phyloP scores from a whole-genome alignment of 2,797 vertebrate species.

The Sebastes aleutianus region DNA sequence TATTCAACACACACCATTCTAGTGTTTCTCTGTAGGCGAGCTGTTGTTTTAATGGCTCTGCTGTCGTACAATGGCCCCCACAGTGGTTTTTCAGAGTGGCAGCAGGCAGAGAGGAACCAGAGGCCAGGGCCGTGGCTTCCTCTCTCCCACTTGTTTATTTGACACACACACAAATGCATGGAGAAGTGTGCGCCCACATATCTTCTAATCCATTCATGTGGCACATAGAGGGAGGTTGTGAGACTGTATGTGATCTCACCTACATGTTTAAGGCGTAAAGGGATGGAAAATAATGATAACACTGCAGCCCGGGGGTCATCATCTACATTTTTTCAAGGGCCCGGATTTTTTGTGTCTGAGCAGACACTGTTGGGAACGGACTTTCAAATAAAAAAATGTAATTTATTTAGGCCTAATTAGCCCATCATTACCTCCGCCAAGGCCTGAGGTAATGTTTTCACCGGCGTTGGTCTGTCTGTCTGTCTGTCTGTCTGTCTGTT shows the following conservation, averaged over 20 bases:
- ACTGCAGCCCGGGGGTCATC: neutral
- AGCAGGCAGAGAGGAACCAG: constrained; percentile 48
- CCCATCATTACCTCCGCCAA: neutral
- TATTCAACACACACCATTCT: constrained; percentile 44
- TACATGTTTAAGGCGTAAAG: neutral
- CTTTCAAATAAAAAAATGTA: no score
- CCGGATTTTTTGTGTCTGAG: neutral
- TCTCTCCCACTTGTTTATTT: constrained; percentile 56
- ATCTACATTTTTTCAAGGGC: neutral
- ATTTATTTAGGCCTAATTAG: no score
- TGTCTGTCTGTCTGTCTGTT: no score
- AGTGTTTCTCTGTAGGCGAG: constrained; percentile 68
- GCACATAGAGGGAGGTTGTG: constrained; percentile 18
- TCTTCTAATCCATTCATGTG: constrained; percentile 40
- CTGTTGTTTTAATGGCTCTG: constrained; percentile 68
- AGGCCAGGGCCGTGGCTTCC: constrained; percentile 62
- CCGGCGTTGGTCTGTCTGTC: no score
- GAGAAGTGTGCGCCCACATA: neutral
- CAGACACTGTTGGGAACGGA: no score
- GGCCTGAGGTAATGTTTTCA: no score
- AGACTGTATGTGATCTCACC: constrained; percentile 5
- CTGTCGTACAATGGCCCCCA: constrained; percentile 70
- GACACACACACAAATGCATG: constrained; percentile 12
- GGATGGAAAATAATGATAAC: neutral
- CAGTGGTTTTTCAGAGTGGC: constrained; percentile 45